Evolutionary conservation across 1,140 invertebrate genomes (phyloP), one percentile per base, ranked within the genome.

Genomic region (Caenorhabditis latens): DNA sequence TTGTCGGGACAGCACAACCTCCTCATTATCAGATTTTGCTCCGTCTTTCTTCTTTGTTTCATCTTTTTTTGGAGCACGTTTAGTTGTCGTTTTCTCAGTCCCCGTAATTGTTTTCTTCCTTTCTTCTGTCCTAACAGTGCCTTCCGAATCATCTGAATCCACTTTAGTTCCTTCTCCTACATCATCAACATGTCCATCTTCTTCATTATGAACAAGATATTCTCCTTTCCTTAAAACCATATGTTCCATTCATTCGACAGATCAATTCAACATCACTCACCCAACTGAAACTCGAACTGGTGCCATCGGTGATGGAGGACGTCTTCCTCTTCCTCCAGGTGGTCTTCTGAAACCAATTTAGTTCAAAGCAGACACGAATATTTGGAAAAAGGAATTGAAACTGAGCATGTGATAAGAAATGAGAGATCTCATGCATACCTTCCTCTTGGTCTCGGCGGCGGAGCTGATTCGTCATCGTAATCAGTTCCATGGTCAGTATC

Each of bases 311-410:
- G 65, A 3, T 67, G 65, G 65, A 14, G 65, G 65, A 14, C 65
- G 65, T 67, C 65, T 67, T 42, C 65, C 65, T 67, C 65, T 42
- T 13, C 65, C 42, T 16, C 65, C 65, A 67, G 65, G 9, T 24
- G 65, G 65, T 7, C 65, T 13, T 67, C 65, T 67, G 65, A 16
- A 67, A 63, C 32, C 55, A 0, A 19, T 6, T 19, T n/a, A 19
- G 6, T 58, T 58, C 32, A 32, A 32, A 32, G 32, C 0, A 1
- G 32, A 32, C 2, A 32, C 32, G 2, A 1, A 2, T 0, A 32
- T 32, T 32, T 32, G 32, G 32, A 32, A 32, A 32, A 2, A 32
- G 1, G 32, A 50, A 50, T 50, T 11, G 1, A 16, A 50, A 50
- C 50, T 9, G 8, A 9, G 4, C 50, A 9, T 50, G 50, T 50